Base-by-base conservation (phyloP, 2,797 vertebrate species). In the Rhinella marina region DNA sequence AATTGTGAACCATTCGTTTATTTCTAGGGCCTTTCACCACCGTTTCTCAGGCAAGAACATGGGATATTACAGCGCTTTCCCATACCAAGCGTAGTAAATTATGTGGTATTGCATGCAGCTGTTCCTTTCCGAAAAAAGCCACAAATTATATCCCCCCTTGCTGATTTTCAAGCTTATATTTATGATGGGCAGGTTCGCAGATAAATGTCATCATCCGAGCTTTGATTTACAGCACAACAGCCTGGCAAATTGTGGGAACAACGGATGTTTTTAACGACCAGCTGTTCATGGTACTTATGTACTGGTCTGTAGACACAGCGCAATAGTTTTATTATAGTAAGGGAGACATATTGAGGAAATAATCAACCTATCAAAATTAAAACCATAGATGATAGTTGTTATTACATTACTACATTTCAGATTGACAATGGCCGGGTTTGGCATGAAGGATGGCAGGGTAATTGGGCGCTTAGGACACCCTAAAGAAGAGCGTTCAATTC, bases 201-300 rank as follows among this genome's bases (percentile, higher is more conserved):
- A 76, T 87, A 86, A 27, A 83, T 0, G 0, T 68, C 79, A 75
- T 75, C 75, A 50, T 80, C 54, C 70, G 48, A 25, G 62, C 87
- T 82, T 61, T 50, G 85, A 79, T 86, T 0, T 81, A 25, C 75
- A 41, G 84, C 79, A 84, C 56, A 32, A 86, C 72, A 88, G 75
- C 66, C 56, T 86, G 79, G 66, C 73, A 84, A 84, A 81, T 86
- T 79, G 61, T 81, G 80, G 59, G 70, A 89, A 57, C 80, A 86
- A 88, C 64, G 82, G 75, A 88, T 84, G 48, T 81, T 86, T 86
- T 88, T 23, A 86, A 88, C 32, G 73, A 48, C 81, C 57, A 81
- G 57, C 66, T 85, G 54, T 48, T 73, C 25, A 0, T 17, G 14
- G 61, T 61, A 70, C 73, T 79, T 29, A 68, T 21, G 1, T 5